phyloP scores from a whole-genome alignment of 53 echinoderm and acorn worm genomes.

The Actinopyga echinites region DNA sequence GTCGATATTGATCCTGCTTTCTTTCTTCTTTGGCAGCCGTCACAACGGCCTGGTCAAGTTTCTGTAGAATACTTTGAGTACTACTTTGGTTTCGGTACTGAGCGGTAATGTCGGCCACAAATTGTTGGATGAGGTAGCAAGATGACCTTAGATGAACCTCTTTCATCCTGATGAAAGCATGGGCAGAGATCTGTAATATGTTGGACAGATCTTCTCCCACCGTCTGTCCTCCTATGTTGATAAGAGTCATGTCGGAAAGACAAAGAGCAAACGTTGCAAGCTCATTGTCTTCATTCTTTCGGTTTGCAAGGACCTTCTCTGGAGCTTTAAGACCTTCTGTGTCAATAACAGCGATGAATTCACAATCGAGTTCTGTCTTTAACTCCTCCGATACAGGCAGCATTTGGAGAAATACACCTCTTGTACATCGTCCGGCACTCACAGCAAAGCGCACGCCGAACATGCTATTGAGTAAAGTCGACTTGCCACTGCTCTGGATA shows the following conservation, averaged over 20 bases:
- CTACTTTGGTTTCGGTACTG: background rate
- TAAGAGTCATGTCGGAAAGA: conserved; percentile 37
- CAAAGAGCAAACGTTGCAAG: conserved; percentile 27
- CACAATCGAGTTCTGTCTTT: conserved; percentile 1
- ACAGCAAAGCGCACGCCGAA: no score
- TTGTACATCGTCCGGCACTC: conserved; percentile 28
- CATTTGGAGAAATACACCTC: conserved; percentile 25
- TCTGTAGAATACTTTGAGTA: no score
- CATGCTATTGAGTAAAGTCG: conserved; percentile 13
- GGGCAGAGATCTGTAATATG: conserved; percentile 19
- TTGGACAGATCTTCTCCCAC: conserved; percentile 22
- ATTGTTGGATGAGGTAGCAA: conserved; percentile 19
- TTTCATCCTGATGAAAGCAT: conserved; percentile 40
- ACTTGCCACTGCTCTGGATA: conserved; percentile 39
- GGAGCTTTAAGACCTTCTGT: conserved; percentile 35
- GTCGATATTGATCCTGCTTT: conserved; percentile 10
- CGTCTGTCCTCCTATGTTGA: no score
- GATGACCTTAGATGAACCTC: conserved; percentile 27
- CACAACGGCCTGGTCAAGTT: background rate
- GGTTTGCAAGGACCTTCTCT: background rate
- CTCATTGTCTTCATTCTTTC: conserved; percentile 9
- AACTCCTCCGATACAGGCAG: background rate
- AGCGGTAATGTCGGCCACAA: conserved; percentile 17
- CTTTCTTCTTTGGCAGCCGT: conserved; percentile 5
- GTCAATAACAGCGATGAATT: background rate